Evolutionary conservation across 2,113 vertebrate species (phyloP).

Genomic region (Balaenoptera acutorostrata): DNA sequence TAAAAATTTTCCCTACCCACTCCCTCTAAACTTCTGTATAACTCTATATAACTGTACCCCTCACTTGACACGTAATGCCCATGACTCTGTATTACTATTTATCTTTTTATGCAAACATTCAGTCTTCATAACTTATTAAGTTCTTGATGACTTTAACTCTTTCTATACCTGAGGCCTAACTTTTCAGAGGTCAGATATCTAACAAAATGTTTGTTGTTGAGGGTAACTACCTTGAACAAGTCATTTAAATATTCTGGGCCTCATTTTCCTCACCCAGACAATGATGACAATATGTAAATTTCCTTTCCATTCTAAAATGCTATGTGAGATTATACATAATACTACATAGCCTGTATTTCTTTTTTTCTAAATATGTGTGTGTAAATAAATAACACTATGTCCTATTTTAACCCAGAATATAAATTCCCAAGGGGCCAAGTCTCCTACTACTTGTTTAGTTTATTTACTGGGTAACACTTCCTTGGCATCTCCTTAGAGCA

Average conservation of each 20-base stretch:
- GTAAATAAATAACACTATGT: neutral
- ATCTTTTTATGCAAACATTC: neutral
- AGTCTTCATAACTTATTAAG: constrained; percentile 17
- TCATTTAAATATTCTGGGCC: neutral
- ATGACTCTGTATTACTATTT: neutral
- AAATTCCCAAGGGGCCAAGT: neutral
- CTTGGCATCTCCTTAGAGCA: neutral
- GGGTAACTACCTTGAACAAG: neutral
- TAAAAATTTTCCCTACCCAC: neutral
- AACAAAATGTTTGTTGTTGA: constrained; percentile 7
- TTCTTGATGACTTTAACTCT: constrained; percentile 15
- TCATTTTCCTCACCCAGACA: constrained; percentile 23
- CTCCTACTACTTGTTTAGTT: neutral
- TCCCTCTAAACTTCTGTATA: neutral
- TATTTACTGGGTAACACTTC: neutral
- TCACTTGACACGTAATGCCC: neutral
- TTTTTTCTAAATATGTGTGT: neutral
- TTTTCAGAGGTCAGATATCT: constrained; percentile 14
- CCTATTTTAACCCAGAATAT: constrained; percentile 1
- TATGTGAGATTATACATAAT: neutral
- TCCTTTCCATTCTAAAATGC: constrained; percentile 12
- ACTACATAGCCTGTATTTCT: neutral
- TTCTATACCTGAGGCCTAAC: neutral
- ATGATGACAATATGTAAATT: neutral
- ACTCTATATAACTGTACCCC: neutral